Base-by-base conservation (phyloP, 2,797 vertebrate species). In the Sparus aurata region DNA sequence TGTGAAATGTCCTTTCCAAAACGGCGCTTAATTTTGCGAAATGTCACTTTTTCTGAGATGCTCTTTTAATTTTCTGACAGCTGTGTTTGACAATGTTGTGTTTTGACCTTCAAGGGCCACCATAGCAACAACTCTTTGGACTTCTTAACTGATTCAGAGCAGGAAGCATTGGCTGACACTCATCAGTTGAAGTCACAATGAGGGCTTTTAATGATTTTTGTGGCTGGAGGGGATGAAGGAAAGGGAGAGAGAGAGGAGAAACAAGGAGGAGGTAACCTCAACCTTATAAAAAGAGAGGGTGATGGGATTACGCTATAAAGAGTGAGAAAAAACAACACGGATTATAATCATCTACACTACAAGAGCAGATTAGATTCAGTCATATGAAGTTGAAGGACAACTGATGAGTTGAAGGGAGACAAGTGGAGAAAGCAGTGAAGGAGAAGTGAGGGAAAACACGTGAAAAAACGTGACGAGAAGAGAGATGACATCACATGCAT, bases 401-500 rank as follows among this genome's bases (percentile, higher is more conserved):
- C 7, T 43, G 45, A 72, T 62, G 69, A 50, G 49, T 58, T 64
- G 64, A 79, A 69, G n/a, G 58, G 23, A 68, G 52, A 62, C 43
- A 41, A 73, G 22, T 25, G 52, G 8, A 70, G 65, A 46, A 30
- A 50, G 58, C 45, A 34, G 27, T 18, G 27, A 43, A 69, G 16
- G 41, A 74, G 43, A 55, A 46, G 30, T 52, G 62, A 27, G 52
- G 34, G 47, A 73, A 52, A 69, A 60, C 45, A 30, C 61, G 43
- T 72, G 17, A 53, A 75, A 72, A 20, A 46, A 82, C 59, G 78
- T 66, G 71, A 87, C 16, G 57, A 80, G 47, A 67, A 38, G 43
- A 59, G 68, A 63, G 59, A 73, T 52, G 68, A 65, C 78, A 77
- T 85, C 69, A 70, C 50, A 41, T 63, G n/a, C 52, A 43, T 74